phyloP scores from a whole-genome alignment of 2,113 vertebrate species.

The Cyprinodon brontotheroides region DNA sequence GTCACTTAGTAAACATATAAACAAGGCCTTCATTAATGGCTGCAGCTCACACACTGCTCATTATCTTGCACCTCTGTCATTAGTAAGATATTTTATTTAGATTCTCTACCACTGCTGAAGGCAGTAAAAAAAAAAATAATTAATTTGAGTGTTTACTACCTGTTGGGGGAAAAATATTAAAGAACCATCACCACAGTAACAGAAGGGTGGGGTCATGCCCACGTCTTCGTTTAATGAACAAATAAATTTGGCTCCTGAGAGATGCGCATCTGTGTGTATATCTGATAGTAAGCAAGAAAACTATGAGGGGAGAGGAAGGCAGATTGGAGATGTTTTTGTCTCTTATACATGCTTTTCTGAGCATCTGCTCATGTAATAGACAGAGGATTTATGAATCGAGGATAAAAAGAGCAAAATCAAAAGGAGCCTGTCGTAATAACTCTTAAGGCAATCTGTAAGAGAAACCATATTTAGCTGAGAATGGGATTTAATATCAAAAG shows the following conservation, averaged over 20 bases:
- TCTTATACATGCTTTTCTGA: neutral
- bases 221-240: conserved; percentile 45
- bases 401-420: conserved; percentile 18
- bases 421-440: conserved; percentile 21
- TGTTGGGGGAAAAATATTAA: conserved; percentile 11
- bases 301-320: conserved; percentile 5
- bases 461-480: conserved; percentile 55
- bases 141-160: conserved; percentile 41
- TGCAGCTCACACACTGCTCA: neutral
- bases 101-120: neutral
- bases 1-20: conserved; percentile 24
- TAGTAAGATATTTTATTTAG: conserved; percentile 46
- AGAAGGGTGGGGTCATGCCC: conserved; percentile 28
- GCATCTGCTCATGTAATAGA: conserved; percentile 1
- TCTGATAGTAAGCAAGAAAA: conserved; percentile 14
- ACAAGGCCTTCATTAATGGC: conserved; percentile 19
- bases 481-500: conserved; percentile 36
- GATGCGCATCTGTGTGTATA: conserved; percentile 11
- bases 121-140: conserved; percentile 34
- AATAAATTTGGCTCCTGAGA: conserved; percentile 23
- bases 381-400: conserved; percentile 8
- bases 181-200: conserved; percentile 44
- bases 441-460: conserved; percentile 45
- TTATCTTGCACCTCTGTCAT: conserved; percentile 33
- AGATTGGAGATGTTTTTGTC: conserved; percentile 15